phyloP scores from a whole-genome alignment of 2,888 invertebrate species.

The Drosophila dives region DNA sequence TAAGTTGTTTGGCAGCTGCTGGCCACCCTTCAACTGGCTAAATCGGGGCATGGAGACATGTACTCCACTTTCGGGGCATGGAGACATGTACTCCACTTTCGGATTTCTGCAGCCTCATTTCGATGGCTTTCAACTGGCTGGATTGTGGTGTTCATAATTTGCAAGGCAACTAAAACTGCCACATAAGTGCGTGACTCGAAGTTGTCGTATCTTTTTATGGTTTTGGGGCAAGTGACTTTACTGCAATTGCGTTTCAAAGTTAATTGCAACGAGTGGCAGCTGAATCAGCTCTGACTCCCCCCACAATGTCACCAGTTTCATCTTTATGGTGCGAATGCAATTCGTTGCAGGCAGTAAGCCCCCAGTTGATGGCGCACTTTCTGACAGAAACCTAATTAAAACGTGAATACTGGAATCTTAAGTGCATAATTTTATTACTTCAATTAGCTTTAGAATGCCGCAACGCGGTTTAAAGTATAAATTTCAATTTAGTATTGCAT shows the following conservation, averaged over 20 bases:
- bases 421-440: conserved; percentile 56
- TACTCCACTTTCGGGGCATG: neutral
- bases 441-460: conserved; percentile 66
- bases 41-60: neutral
- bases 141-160: conserved; percentile 43
- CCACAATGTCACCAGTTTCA: conserved; percentile 27
- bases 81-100: neutral
- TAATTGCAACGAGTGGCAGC: conserved; percentile 49
- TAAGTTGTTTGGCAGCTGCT: conserved; percentile 60
- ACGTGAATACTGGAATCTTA: conserved; percentile 15
- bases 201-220: conserved; percentile 56
- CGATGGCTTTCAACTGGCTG: neutral
- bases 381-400: conserved; percentile 34
- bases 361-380: conserved; percentile 30
- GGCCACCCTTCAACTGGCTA: conserved; percentile 22
- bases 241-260: conserved; percentile 41
- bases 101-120: neutral
- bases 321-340: conserved; percentile 29
- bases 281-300: conserved; percentile 13
- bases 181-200: conserved; percentile 40
- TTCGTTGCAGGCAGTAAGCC: conserved; percentile 28
- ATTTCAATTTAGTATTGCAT: conserved; percentile 64
- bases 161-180: conserved; percentile 29
- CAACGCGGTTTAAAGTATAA: conserved; percentile 52
- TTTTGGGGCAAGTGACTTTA: conserved; percentile 27